Conservation (phyloP, 2,888 invertebrate genomes). For the Lasioglossum malachurum region DNA sequence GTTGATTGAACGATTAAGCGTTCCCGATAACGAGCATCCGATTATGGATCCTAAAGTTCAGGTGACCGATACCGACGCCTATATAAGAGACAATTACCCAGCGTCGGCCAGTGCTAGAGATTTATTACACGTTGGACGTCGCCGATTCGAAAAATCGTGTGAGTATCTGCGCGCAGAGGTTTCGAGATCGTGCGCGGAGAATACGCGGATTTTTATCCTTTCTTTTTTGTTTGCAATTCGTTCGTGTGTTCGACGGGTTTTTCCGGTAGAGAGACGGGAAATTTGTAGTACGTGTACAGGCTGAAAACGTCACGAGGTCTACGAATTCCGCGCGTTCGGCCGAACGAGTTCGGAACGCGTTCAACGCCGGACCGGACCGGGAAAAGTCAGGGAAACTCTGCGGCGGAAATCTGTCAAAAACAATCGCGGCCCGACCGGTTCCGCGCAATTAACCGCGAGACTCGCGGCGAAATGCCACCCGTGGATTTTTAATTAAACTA, state of each 20-base stretch:
- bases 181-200: not conserved
- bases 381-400: not conserved
- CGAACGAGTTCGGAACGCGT: not conserved
- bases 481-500: slow-evolving; percentile 4
- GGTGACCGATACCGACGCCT: slow-evolving; percentile 41
- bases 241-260: not conserved
- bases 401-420: slow-evolving; percentile 14
- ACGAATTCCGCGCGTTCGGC: not conserved
- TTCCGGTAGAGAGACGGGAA: not conserved
- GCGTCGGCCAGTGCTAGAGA: not conserved
- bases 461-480: not conserved
- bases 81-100: slow-evolving; percentile 38
- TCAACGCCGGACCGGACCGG: not conserved
- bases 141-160: not conserved
- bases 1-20: slow-evolving; percentile 19
- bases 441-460: slow-evolving; percentile 11
- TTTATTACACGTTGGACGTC: not conserved
- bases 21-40: slow-evolving; percentile 33
- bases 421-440: not conserved
- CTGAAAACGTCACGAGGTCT: not conserved
- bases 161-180: not conserved
- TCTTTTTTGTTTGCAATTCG: not conserved
- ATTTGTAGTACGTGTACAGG: not conserved
- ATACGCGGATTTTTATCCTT: not conserved
- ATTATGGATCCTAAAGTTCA: slow-evolving; percentile 44